These are phyloP conservation scores for Corythucha ciliata DNA, from an alignment of 2,888 invertebrate genomes.

Conservation along the genomic window DNA sequence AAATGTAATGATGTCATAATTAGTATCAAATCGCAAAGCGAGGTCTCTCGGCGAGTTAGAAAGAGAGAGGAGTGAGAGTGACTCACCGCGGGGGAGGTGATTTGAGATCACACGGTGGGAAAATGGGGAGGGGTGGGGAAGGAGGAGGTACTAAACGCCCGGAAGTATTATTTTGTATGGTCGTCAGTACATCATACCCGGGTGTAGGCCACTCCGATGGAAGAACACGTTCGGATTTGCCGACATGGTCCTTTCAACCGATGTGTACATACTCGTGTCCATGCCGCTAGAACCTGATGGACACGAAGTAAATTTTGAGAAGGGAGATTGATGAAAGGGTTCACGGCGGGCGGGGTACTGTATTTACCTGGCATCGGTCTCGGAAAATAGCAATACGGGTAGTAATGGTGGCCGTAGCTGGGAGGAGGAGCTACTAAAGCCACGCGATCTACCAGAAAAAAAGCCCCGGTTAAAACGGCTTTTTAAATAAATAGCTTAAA, in stretches of 20 bases:
- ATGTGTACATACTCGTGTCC: slow-evolving; percentile 76
- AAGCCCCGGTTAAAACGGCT: neutral
- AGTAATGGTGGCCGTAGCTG: slow-evolving; percentile 54
- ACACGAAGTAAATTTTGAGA: neutral
- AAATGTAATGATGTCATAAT: too few species aligned
- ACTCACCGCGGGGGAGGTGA: too few species aligned
- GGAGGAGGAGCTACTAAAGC: slow-evolving; percentile 54
- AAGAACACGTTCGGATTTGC: slow-evolving; percentile 87
- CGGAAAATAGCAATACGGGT: slow-evolving; percentile 48
- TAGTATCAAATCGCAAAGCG: too few species aligned
- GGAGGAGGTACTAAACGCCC: too few species aligned
- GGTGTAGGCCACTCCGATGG: slow-evolving; percentile 74
- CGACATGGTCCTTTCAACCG: slow-evolving; percentile 73
- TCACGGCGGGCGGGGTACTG: too few species aligned
- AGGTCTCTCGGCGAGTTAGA: too few species aligned
- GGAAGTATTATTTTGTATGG: too few species aligned
- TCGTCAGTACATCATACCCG: slow-evolving; percentile 90
- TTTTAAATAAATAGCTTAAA: neutral
- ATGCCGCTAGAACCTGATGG: slow-evolving; percentile 45
- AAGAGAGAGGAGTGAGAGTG: too few species aligned
- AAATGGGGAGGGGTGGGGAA: too few species aligned
- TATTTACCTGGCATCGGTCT: slow-evolving; percentile 30
- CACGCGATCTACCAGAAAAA: slow-evolving; percentile 50
- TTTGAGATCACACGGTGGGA: too few species aligned
- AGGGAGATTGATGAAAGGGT: neutral